Evolutionary conservation across 2,888 invertebrate genomes (phyloP).

Genomic region (Pachymerium ferrugineum): DNA sequence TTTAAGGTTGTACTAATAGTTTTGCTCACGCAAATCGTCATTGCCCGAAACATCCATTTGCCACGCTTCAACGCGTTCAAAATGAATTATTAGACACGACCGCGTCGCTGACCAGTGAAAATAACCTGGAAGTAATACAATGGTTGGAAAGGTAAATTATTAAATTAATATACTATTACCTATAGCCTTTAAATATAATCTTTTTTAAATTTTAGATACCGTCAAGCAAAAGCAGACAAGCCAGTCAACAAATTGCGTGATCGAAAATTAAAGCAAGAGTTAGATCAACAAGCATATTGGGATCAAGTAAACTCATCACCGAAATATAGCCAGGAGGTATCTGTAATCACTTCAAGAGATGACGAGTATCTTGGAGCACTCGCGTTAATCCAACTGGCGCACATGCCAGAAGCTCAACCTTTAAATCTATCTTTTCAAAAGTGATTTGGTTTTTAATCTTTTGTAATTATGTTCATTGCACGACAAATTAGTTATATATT

Average conservation of each 20-base stretch:
- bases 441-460: background rate
- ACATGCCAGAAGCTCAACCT: constrained; percentile 35
- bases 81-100: constrained; percentile 52
- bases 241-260: constrained; percentile 31
- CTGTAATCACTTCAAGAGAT: constrained; percentile 39
- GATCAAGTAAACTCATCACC: constrained; percentile 27
- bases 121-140: constrained; percentile 52
- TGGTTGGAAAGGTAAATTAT: constrained; percentile 52
- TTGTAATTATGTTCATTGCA: constrained; percentile 28
- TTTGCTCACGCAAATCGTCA: constrained; percentile 73
- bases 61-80: constrained; percentile 54
- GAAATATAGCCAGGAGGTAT: constrained; percentile 27
- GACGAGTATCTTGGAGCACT: constrained; percentile 58
- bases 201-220: constrained; percentile 1
- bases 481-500: background rate
- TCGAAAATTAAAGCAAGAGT: constrained; percentile 35
- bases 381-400: constrained; percentile 58
- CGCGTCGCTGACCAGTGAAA: constrained; percentile 46
- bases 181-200: background rate
- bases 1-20: constrained; percentile 56
- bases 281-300: constrained; percentile 35
- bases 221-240: constrained; percentile 27
- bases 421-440: constrained; percentile 37
- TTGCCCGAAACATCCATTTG: constrained; percentile 65
- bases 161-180: background rate